Conservation (phyloP, 1,140 invertebrate species). For the Megalopta genalis region DNA sequence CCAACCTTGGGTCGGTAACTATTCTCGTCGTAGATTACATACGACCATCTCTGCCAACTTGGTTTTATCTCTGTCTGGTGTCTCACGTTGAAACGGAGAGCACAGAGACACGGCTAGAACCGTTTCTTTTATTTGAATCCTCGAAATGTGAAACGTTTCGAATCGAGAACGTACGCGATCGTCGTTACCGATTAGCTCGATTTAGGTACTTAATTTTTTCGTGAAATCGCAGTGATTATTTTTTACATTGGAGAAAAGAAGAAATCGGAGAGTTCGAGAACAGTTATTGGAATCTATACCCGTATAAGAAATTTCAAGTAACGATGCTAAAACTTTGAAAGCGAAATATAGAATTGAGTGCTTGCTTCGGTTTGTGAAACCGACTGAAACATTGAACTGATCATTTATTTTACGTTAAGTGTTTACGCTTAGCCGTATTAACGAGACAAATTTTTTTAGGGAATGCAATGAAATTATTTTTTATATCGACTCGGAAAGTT, state of each 20-base stretch:
- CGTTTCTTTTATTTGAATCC: background rate
- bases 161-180: background rate
- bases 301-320: too few species aligned
- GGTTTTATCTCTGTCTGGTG: background rate
- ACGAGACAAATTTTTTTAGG: background rate
- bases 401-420: constrained; percentile 5
- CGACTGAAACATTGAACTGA: background rate
- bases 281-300: background rate
- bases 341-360: background rate
- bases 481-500: constrained; percentile 7
- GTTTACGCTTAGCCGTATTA: background rate
- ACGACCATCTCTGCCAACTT: background rate
- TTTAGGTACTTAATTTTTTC: constrained; percentile 30
- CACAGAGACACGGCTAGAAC: background rate
- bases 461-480: constrained; percentile 13
- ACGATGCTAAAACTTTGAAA: background rate
- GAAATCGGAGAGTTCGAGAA: background rate
- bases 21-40: background rate
- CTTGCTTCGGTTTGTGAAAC: background rate
- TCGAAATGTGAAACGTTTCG: background rate
- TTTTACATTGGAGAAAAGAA: background rate
- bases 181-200: constrained; percentile 33
- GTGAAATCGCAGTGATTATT: background rate
- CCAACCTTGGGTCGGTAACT: constrained; percentile 42
- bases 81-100: background rate